Conservation (phyloP, 2,888 invertebrate genomes). For the Azorinus chamasolen region DNA sequence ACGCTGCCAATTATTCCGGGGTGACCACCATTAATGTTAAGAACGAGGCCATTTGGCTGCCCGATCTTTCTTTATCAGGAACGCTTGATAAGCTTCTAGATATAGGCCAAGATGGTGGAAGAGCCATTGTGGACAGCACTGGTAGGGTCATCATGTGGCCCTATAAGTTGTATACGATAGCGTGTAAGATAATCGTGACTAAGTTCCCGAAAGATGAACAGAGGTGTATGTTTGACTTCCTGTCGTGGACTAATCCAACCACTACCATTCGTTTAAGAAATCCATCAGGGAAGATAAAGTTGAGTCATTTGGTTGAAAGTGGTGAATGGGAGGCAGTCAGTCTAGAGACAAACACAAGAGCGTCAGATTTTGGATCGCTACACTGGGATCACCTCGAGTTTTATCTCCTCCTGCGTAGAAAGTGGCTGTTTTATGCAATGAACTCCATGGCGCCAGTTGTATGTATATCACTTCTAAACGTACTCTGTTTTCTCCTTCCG, state of each 20-base stretch:
- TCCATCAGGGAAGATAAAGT: neutral
- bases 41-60: conserved; percentile 56
- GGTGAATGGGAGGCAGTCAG: conserved; percentile 41
- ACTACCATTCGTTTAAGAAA: conserved; percentile 30
- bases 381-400: conserved; percentile 27
- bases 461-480: conserved; percentile 48
- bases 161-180: conserved; percentile 43
- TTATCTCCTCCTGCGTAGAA: conserved; percentile 24
- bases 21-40: conserved; percentile 50
- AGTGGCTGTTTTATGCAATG: conserved; percentile 41
- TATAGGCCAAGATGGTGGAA: conserved; percentile 50
- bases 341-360: neutral
- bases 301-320: conserved; percentile 33
- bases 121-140: conserved; percentile 37
- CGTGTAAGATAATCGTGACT: conserved; percentile 43
- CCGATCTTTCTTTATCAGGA: conserved; percentile 46
- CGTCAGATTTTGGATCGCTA: conserved; percentile 16
- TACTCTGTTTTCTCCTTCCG: conserved; percentile 54
- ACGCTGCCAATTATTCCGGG: conserved; percentile 29
- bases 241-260: conserved; percentile 52
- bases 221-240: conserved; percentile 61
- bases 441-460: conserved; percentile 52
- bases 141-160: conserved; percentile 60
- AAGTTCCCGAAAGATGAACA: conserved; percentile 68
- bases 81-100: conserved; percentile 54